Base-by-base conservation (phyloP, 1,140 invertebrate species). In the Solenopsis fugax region DNA sequence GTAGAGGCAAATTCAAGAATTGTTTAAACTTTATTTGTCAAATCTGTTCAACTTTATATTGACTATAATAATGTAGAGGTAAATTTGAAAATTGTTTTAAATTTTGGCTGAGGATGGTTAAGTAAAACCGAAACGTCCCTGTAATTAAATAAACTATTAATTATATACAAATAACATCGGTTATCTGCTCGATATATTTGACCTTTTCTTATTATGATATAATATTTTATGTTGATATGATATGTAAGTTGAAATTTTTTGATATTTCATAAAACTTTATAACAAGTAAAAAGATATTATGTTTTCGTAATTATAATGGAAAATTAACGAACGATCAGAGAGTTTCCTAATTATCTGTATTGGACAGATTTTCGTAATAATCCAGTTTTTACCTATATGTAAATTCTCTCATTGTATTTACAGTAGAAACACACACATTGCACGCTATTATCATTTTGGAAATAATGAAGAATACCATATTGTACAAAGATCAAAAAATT, bases 341-440 rank as follows among this genome's bases (percentile, higher is more conserved):
- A 62, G 4, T 34, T 77, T 48, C 13, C 18, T 64, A 78, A 65
- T 50, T 64, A 78, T 50, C 1, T 37, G 12, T 34, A 7, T 29
- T 34, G 12, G 12, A n/a, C 24, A 48, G 75, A 48, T 48, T 77
- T 50, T 10, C 21, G 18, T 78, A 76, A 78, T 62, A 21, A 48
- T 50, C 12, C 24, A 29, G 18, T 77, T 16, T 29, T 48, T 62
- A 37, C 5, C 4, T 65, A 34, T 0, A 12, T 54, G 0, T 24
- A 52, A 21, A 37, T 69, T 21, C 0, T 1, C 10, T 54, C 9
- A 2, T 37, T 81, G 54, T 18, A 9, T 65, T 34, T 80, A 5
- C 21, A 56, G 1, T 71, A 54, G 2, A 71, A 56, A 41, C 24
- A 41, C 13, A 54, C 6, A 41, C 18, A 13, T 2, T 1, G 4